Evolutionary conservation across 2,797 vertebrate species (phyloP).

Genomic region (Peromyscus attwateri): DNA sequence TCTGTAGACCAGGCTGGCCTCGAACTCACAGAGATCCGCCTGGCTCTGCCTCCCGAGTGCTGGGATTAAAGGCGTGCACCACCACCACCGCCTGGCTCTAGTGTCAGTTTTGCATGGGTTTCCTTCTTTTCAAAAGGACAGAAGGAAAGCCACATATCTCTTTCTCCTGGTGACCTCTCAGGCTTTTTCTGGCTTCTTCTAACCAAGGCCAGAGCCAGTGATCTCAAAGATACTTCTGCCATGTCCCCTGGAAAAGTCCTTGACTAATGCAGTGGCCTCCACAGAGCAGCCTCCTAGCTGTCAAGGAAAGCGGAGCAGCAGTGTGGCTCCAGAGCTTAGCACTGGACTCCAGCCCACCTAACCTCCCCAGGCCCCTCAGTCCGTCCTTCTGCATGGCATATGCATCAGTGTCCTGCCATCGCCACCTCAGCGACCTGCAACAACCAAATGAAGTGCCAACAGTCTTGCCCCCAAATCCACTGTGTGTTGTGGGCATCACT

Average conservation of each 20-base stretch:
- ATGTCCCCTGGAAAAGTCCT: neutral
- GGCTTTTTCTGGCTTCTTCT: slow-evolving; percentile 20
- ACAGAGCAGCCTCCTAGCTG: neutral
- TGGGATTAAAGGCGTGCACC: too few relatives aligned
- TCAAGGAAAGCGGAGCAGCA: neutral
- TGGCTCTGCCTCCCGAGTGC: too few relatives aligned
- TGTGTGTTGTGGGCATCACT: neutral
- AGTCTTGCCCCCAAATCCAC: neutral
- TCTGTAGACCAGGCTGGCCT: too few relatives aligned
- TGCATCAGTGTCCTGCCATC: neutral
- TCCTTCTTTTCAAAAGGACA: neutral
- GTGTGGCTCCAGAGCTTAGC: neutral
- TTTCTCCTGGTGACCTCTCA: neutral
- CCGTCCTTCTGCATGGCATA: neutral
- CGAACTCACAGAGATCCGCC: too few relatives aligned
- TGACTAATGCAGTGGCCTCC: neutral
- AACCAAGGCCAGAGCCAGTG: neutral
- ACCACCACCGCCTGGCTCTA: neutral
- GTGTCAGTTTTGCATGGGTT: neutral
- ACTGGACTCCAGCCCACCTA: neutral
- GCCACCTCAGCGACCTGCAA: neutral
- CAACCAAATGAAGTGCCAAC: neutral
- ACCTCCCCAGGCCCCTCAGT: neutral
- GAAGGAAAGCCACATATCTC: neutral
- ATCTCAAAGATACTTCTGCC: neutral